Evolutionary conservation across 2,797 vertebrate genomes (phyloP), one percentile per base, ranked within the genome.

Genomic region (Mastacembelus armatus): DNA sequence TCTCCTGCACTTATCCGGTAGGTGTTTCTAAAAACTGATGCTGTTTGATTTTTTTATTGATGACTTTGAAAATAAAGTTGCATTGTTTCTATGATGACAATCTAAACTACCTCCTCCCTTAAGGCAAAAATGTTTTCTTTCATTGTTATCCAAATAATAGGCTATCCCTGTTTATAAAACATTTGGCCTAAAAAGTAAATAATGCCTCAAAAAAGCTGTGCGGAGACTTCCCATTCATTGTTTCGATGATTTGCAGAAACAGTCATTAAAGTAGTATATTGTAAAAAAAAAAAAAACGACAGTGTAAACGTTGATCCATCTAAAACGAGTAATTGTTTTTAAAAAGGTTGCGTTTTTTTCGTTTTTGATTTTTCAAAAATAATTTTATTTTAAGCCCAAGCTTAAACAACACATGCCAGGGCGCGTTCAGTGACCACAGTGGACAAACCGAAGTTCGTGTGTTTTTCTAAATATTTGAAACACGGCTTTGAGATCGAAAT

Each of bases 1-100:
- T 92, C 89, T 92, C 76, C 85, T 88, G 74, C 88, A 93, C 92
- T 94, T 93, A 93, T 94, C 91, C 93, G 91, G 93, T 92, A 92
- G 91, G 90, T 93, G 89, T 91, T 91, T 90, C 91, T 92, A 74
- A 82, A 88, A 88, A 88, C 74, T 85, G 84, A 86, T 89, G 67
- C 87, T 64, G 86, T 92, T 90, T 89, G 76, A 81, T 85, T 84
- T 87, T n/a, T 87, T 81, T 82, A 92, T 89, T 88, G 84, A 92
- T 92, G 90, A 89, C 90, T 91, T 85, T 89, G 86, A 86, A 91
- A 92, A 92, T 92, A 83, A 87, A 81, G 85, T 85, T 22, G 69
- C 88, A 93, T 91, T 92, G 91, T 93, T 89, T 81, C 66, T 66
- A 33, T 84, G 92, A 91, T 85, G 85, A 81, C 82, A 89, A 90